Evolutionary conservation across 2,797 vertebrate genomes (phyloP).

Genomic region (Pseudocheirus occidentalis): DNA sequence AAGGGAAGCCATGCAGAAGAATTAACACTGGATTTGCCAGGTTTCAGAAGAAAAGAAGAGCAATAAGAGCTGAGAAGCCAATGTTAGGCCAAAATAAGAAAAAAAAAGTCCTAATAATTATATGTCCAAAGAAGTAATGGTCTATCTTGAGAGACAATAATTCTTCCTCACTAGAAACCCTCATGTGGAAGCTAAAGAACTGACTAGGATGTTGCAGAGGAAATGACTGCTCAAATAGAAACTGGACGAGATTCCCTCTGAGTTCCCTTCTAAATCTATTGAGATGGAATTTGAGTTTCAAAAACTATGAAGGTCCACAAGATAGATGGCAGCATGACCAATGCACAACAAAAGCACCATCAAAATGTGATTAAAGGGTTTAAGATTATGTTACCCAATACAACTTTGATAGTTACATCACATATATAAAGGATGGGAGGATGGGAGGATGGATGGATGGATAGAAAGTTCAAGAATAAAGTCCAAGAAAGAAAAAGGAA

Average conservation of each 20-base stretch:
- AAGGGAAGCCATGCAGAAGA: neutral
- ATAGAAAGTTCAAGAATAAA: neutral
- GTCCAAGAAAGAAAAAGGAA: neutral
- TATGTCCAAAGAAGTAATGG: neutral
- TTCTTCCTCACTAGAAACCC: neutral
- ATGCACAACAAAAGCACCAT: neutral
- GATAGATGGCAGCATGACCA: neutral
- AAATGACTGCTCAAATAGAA: neutral
- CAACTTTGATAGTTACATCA: neutral
- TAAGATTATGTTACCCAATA: neutral
- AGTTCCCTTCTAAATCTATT: neutral
- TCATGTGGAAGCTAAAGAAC: neutral
- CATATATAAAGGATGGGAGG: neutral
- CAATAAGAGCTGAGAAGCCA: neutral
- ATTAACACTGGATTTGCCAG: neutral
- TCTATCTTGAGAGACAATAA: neutral
- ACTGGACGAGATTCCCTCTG: neutral
- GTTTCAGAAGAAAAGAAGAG: neutral
- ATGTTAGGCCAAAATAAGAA: neutral
- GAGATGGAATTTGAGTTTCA: neutral
- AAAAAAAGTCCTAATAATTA: neutral
- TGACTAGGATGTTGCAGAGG: neutral
- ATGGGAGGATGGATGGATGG: neutral
- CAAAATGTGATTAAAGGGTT: neutral
- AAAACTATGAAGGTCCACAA: neutral